Evolutionary conservation across 2,797 vertebrate species (phyloP), one percentile per base, ranked within the genome.

Genomic region (Orestias chungarensis): DNA sequence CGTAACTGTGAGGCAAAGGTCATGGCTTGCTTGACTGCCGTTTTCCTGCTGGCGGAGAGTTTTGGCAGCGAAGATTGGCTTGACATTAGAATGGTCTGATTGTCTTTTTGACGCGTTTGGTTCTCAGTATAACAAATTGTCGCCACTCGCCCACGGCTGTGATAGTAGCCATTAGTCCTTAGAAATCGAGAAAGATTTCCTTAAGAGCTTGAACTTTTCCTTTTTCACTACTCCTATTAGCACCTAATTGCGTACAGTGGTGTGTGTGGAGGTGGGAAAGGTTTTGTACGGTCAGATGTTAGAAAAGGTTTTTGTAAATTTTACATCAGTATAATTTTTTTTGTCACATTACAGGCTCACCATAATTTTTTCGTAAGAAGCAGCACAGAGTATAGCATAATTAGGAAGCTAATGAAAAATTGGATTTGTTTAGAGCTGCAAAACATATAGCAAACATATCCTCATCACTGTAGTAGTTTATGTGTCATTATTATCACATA

Each of bases 81-180:
- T 59, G 23, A 47, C 70, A 79, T 87, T 75, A 73, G 61, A 46
- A 40, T 74, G 73, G 68, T 85, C 76, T 49, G 35, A 72, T 61
- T 75, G 72, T 83, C 64, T 74, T 68, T 73, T 83, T 83, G 79
- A 80, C 75, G 82, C 80, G 61, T 83, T 64, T 70, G 66, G 87
- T 90, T 80, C 85, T 74, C 86, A 81, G 42, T 75, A 86, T 82
- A 89, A 85, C 85, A 50, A 75, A 64, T 73, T 78, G 76, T 82
- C 64, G 74, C 79, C 59, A 42, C 71, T 76, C 2, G 33, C 73
- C 57, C 70, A 54, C 69, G 66, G 55, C 75, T 69, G 57, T 35
- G 62, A 75, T 50, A 50, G 82, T 86, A 68, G 74, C 70, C 35
- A 57, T 80, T 72, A 50, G 78, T 73, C 79, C 76, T 78, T 71